Base-by-base conservation (phyloP, 2,888 invertebrate species). In the Eudasyphora cyanicolor region DNA sequence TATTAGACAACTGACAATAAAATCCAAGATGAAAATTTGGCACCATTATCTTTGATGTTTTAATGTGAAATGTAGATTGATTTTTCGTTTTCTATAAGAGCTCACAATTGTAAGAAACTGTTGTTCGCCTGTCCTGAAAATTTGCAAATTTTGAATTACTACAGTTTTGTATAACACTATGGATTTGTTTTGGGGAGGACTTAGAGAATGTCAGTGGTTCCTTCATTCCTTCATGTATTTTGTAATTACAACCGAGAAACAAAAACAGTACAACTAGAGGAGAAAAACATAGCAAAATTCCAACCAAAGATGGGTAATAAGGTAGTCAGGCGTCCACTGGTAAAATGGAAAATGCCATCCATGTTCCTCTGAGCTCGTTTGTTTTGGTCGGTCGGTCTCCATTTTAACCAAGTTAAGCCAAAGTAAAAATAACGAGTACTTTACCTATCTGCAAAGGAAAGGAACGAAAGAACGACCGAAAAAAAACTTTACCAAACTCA, bases 401-500 rank as follows among this genome's bases (percentile, higher is more conserved):
- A 21, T 67, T 74, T 54, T 71, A 49, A 62, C 70, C 71, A 78
- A 71, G 57, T 75, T 81, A 57, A 78, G 67, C 77, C 70, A 76
- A 17, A 75, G 75, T 69, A 76, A 82, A 82, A 51, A 79, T 57
- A 70, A 60, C 19, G 69, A 80, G 64, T 32, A n/a, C n/a, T n/a
- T n/a, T n/a, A n/a, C n/a, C n/a, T n/a, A n/a, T n/a, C n/a, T n/a
- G n/a, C n/a, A n/a, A n/a, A n/a, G n/a, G n/a, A n/a, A n/a, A n/a
- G n/a, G n/a, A n/a, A n/a, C n/a, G n/a, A n/a, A n/a, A n/a, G n/a
- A n/a, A n/a, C n/a, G n/a, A n/a, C n/a, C n/a, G 57, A 75, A 85
- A 85, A 85, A 86, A 88, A 51, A 24, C 35, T 54, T 32, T 27
- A 57, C 21, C 35, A 64, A 60, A 67, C 38, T 57, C 77, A 64